phyloP scores from a whole-genome alignment of 1,140 invertebrate species.

The Phymastichus coffea region DNA sequence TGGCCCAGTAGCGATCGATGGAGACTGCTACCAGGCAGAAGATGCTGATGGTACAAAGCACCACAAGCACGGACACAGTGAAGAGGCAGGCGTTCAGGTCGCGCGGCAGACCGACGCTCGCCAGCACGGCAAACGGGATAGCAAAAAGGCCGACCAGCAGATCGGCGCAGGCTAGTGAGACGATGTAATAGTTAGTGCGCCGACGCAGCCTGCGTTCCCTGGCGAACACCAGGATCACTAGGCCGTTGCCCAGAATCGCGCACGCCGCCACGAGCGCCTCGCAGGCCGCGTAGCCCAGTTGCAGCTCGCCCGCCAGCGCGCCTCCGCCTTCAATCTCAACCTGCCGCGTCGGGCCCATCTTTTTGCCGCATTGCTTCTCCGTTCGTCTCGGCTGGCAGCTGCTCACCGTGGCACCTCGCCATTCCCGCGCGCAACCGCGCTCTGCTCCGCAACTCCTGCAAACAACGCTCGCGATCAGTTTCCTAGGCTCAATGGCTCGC shows the following conservation, averaged over 20 bases:
- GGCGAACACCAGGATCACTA: slow-evolving; percentile 82
- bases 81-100: slow-evolving; percentile 82
- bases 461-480: background rate
- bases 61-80: slow-evolving; percentile 82
- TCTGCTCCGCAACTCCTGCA: background rate
- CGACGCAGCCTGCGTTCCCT: slow-evolving; percentile 74
- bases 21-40: slow-evolving; percentile 88
- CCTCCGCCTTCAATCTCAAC: background rate
- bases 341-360: background rate
- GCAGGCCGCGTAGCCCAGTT: slow-evolving; percentile 70
- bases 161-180: slow-evolving; percentile 83
- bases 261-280: slow-evolving; percentile 80
- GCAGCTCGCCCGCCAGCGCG: slow-evolving; percentile 52
- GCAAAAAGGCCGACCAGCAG: slow-evolving; percentile 76
- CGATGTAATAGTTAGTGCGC: slow-evolving; percentile 89
- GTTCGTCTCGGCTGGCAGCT: too few species aligned
- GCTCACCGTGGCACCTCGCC: background rate
- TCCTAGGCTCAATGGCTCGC: background rate
- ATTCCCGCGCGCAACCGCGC: background rate
- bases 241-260: slow-evolving; percentile 79
- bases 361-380: background rate
- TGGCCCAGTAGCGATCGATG: slow-evolving; percentile 90
- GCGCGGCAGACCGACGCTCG: slow-evolving; percentile 71
- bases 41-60: slow-evolving; percentile 89
- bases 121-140: slow-evolving; percentile 83